Conservation (phyloP, 2,113 vertebrate species). For the Chlamydotis undulata region DNA sequence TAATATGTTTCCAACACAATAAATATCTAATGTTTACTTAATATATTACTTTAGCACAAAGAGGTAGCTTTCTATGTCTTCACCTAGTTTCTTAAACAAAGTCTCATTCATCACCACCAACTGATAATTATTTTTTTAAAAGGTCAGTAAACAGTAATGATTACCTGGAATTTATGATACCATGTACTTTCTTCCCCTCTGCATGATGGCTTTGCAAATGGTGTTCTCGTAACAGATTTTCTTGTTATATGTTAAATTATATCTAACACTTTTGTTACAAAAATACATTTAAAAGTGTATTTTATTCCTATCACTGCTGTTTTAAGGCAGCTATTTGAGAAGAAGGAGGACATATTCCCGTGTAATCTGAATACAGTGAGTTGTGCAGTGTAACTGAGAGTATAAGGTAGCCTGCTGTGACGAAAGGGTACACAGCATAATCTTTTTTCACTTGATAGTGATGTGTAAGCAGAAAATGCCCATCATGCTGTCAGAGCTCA, state of each 20-base stretch:
- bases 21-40: background rate
- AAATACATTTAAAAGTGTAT: background rate
- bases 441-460: background rate
- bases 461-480: background rate
- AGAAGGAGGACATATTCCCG: background rate
- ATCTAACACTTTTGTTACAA: background rate
- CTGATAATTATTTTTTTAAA: background rate
- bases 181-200: rapidly evolving
- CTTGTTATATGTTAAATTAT: background rate
- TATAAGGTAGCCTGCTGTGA: background rate
- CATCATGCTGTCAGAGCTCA: background rate
- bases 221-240: background rate
- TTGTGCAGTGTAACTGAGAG: background rate
- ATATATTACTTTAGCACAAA: background rate
- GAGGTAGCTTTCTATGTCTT: constrained; percentile 18
- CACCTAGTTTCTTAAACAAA: background rate
- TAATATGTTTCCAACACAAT: background rate
- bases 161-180: background rate
- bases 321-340: background rate
- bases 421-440: background rate
- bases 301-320: background rate
- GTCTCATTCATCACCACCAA: background rate
- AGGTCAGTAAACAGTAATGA: background rate
- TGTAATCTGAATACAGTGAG: background rate
- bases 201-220: background rate